Conservation (phyloP, 2,113 vertebrate species). For the Hemichromis elongatus region DNA sequence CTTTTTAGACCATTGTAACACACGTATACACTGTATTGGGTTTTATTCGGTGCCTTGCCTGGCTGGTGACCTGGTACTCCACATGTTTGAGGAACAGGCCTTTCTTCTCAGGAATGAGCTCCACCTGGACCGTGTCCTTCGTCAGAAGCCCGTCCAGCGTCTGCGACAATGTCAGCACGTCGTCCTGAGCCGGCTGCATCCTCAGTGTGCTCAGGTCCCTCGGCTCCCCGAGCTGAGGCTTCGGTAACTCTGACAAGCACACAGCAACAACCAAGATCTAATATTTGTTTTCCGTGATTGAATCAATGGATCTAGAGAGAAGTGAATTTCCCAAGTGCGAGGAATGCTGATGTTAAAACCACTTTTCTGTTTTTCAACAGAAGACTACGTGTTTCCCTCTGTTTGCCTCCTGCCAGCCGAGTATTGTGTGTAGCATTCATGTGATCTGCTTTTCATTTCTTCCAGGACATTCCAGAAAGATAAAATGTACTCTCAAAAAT, state of each 20-base stretch:
- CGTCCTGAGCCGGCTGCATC: slow-evolving; percentile 82
- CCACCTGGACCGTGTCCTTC: slow-evolving; percentile 84
- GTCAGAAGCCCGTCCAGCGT: slow-evolving; percentile 83
- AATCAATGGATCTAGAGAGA: not conserved
- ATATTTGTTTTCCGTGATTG: slow-evolving; percentile 37
- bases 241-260: slow-evolving; percentile 74
- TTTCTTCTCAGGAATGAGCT: slow-evolving; percentile 96
- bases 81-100: slow-evolving; percentile 97
- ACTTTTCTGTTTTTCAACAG: not conserved
- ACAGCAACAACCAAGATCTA: not conserved
- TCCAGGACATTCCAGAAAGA: slow-evolving; percentile 29
- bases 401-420: not conserved
- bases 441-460: slow-evolving; percentile 12
- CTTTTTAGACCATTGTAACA: not conserved
- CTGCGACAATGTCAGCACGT: slow-evolving; percentile 78
- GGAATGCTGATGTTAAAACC: slow-evolving; percentile 14
- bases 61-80: slow-evolving; percentile 94
- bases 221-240: slow-evolving; percentile 72
- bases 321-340: not conserved
- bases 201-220: slow-evolving; percentile 68
- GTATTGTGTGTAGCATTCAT: not conserved
- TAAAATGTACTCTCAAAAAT: slow-evolving; percentile 20
- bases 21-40: not conserved
- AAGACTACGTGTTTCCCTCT: not conserved
- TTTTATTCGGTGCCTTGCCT: slow-evolving; percentile 70